Conservation (phyloP, 2,888 invertebrate genomes). For the Coleophora flavipennella region DNA sequence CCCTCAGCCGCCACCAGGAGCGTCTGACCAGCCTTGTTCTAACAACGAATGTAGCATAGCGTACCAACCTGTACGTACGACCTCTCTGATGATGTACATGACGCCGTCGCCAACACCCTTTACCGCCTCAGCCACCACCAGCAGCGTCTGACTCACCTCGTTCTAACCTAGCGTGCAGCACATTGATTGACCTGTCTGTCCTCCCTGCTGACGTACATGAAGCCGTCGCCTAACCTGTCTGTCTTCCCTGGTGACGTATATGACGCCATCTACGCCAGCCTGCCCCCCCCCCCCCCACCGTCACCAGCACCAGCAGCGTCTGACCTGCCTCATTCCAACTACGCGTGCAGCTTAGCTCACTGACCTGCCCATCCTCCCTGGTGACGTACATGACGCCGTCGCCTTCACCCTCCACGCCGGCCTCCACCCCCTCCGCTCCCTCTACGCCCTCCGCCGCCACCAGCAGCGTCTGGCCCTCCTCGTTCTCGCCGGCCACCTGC, state of each 20-base stretch:
- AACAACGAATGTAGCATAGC: too few relatives aligned
- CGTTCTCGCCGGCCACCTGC: slow-evolving; percentile 84
- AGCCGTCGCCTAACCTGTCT: slow-evolving; percentile 84
- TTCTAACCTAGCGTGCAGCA: slow-evolving; percentile 75
- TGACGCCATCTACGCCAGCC: slow-evolving; percentile 79
- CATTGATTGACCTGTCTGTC: too few relatives aligned
- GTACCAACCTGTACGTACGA: slow-evolving; percentile 68
- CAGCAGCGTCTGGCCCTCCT: slow-evolving; percentile 82
- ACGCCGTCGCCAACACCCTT: slow-evolving; percentile 82
- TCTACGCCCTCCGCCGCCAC: slow-evolving; percentile 79
- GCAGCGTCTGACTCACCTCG: slow-evolving; percentile 82
- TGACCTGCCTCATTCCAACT: slow-evolving; percentile 85
- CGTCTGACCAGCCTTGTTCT: slow-evolving; percentile 84
- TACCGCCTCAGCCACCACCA: slow-evolving; percentile 78
- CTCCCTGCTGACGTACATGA: slow-evolving; percentile 62
- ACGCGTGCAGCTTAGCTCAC: too few relatives aligned
- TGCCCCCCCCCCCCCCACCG: slow-evolving; percentile 74
- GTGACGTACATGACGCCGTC: slow-evolving; percentile 75
- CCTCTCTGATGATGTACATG: slow-evolving; percentile 62
- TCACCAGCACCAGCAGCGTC: slow-evolving; percentile 80
- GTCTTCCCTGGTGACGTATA: too few relatives aligned
- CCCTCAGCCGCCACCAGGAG: slow-evolving; percentile 78
- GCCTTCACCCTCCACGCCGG: slow-evolving; percentile 80
- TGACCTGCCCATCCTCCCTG: slow-evolving; percentile 61
- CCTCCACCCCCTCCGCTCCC: slow-evolving; percentile 73